phyloP scores from a whole-genome alignment of 2,113 vertebrate genomes.

The Silurus asotus region DNA sequence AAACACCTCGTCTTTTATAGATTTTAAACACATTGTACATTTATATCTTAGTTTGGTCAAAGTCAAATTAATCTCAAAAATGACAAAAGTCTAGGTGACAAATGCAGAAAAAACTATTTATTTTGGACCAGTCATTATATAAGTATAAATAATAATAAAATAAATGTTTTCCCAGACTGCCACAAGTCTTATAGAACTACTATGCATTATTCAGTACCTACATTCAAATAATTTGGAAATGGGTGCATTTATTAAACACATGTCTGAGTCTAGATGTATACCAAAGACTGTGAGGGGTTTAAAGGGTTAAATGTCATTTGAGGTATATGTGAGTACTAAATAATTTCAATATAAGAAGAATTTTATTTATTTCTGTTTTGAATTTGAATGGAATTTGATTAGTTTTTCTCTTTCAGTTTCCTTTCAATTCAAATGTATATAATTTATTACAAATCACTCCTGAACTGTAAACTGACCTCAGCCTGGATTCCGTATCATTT shows the following conservation, averaged over 20 bases:
- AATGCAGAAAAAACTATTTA: not conserved
- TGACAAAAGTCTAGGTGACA: not conserved
- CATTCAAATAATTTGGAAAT: not conserved
- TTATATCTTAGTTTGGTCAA: too few relatives aligned
- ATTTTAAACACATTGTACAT: too few relatives aligned
- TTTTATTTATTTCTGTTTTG: too few relatives aligned
- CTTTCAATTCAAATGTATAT: not conserved
- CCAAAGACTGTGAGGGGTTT: not conserved
- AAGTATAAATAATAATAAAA: not conserved
- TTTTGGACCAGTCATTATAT: not conserved
- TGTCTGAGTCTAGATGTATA: not conserved
- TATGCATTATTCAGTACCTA: not conserved
- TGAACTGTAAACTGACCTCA: not conserved
- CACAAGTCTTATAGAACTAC: not conserved
- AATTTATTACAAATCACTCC: not conserved
- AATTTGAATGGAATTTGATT: not conserved
- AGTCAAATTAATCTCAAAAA: too few relatives aligned
- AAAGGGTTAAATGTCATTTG: not conserved
- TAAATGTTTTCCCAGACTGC: not conserved
- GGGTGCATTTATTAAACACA: not conserved
- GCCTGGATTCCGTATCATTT: not conserved
- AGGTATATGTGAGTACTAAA: not conserved
- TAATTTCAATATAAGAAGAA: not conserved
- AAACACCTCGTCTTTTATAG: too few relatives aligned
- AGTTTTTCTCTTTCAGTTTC: not conserved